phyloP scores from a whole-genome alignment of 2,113 vertebrate genomes.

The Hyaena hyaena region DNA sequence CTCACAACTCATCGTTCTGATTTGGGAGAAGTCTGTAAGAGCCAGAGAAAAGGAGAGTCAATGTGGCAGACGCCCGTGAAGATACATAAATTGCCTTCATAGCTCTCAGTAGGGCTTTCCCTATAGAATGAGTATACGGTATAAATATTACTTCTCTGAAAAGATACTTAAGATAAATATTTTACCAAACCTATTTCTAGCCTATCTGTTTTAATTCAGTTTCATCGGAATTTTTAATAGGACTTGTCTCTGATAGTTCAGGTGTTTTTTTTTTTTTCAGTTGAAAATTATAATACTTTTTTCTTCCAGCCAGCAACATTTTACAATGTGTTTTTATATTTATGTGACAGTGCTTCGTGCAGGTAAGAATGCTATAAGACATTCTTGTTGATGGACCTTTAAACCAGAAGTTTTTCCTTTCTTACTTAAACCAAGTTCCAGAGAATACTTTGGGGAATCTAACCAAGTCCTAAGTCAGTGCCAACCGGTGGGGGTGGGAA shows the following conservation, averaged over 20 bases:
- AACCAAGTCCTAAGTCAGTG: neutral
- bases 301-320: slow-evolving; percentile 46
- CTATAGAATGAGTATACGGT: neutral
- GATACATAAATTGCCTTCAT: neutral
- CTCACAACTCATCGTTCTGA: slow-evolving; percentile 21
- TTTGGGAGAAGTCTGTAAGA: slow-evolving; percentile 2
- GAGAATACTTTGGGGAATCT: neutral
- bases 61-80: neutral
- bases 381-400: neutral
- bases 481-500: neutral
- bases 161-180: slow-evolving; percentile 55
- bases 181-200: slow-evolving; percentile 51
- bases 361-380: neutral
- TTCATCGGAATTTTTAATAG: slow-evolving; percentile 54
- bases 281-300: slow-evolving; percentile 12
- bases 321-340: neutral
- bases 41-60: neutral
- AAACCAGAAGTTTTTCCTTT: neutral
- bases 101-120: neutral
- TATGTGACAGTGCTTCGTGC: neutral
- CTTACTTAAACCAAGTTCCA: neutral
- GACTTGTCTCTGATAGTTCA: slow-evolving; percentile 64
- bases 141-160: slow-evolving; percentile 30
- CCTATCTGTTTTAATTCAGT: slow-evolving; percentile 59
- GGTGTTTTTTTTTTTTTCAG: neutral